Base-by-base conservation (phyloP, 2,888 invertebrate species). In the Scaptomyza polygonia region DNA sequence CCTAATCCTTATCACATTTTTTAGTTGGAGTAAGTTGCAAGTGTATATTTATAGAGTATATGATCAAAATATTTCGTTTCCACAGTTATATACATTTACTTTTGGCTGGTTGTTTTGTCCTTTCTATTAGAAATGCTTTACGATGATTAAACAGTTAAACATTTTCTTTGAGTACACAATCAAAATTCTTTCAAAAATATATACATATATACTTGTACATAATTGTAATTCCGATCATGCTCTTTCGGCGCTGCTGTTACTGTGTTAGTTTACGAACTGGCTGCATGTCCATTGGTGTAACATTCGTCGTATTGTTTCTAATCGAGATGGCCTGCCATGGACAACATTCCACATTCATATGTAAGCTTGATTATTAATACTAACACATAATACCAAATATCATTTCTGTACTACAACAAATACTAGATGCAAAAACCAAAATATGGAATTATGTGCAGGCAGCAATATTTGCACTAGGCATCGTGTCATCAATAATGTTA, bases 301-400 rank as follows among this genome's bases (percentile, higher is more conserved):
- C 67, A 6, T 64, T 65, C n/a, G 16, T 69, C 2, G 29, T n/a
- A 12, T 72, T 66, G 29, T 69, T 66, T 48, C 18, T 71, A 0
- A 25, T 42, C 25, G 81, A 81, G 47, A 55, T 76, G 48, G 16
- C 51, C 1, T 14, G 66, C 5, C 61, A 73, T 27, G 76, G 76
- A 0, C 30, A 67, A 16, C 40, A 49, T 5, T 16, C 57, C 27
- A 0, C 71, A 21, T 64, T 52, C 53, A 48, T 81, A 54, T 54
- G 70, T 80, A 52, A 67, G 62, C n/a, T 25, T 5, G 0, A 25
- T 25, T 25, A 25, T 69, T 16, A n/a, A n/a, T n/a, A n/a, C n/a
- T n/a, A n/a, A n/a, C n/a, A n/a, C n/a, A n/a, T n/a, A n/a, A 14
- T 6, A 14, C 25, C 2, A 34, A 34, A 8, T 1, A n/a, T 51